Percentiles rank a stretch among this genome's conserved stretches.
These are phyloP conservation scores for Pterocles burchelli DNA, from an alignment of 2,113 vertebrate species.

Conservation along the genomic window DNA sequence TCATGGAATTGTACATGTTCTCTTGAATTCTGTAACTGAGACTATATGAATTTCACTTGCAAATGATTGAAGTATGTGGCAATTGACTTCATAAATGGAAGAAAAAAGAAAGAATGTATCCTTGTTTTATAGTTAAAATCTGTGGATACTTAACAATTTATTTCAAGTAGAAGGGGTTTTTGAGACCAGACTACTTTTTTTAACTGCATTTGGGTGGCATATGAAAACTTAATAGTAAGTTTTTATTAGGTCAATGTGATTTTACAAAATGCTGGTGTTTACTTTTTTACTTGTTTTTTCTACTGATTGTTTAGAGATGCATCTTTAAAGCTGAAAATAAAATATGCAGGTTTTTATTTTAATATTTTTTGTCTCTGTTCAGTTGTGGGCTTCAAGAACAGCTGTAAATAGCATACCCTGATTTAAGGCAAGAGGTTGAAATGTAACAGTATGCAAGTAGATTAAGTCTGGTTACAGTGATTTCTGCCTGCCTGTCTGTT, in stretches of 20 bases:
- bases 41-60: not conserved
- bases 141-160: not conserved
- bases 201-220: not conserved
- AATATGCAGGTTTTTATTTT: not conserved
- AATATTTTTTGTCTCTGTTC: not conserved
- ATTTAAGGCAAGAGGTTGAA: not conserved
- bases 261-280: slow-evolving; percentile 3
- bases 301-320: slow-evolving; percentile 19
- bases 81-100: not conserved
- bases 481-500: not conserved
- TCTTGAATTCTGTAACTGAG: not conserved
- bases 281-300: slow-evolving; percentile 46
- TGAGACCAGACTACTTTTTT: not conserved
- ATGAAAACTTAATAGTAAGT: slow-evolving; percentile 13
- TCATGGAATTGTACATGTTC: not conserved
- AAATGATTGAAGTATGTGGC: not conserved
- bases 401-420: not conserved
- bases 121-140: not conserved
- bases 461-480: not conserved
- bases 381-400: not conserved
- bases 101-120: not conserved
- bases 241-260: not conserved
- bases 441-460: not conserved
- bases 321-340: slow-evolving; percentile 50
- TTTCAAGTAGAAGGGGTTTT: slow-evolving; percentile 13